Base-by-base conservation (phyloP, 2,113 vertebrate species). In the Trematomus loennbergii region DNA sequence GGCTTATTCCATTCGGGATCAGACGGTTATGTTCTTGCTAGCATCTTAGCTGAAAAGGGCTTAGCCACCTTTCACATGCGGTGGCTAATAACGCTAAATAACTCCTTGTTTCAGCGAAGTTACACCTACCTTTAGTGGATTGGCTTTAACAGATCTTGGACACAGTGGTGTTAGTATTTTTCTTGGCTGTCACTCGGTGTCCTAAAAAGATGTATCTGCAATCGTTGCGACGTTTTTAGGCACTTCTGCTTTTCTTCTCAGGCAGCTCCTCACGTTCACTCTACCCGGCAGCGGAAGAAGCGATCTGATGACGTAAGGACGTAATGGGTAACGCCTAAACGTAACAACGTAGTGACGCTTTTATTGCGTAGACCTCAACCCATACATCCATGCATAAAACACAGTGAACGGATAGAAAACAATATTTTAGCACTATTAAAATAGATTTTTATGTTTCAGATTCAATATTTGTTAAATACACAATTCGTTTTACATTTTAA, bases 271-370 rank as follows among this genome's bases (percentile, higher is more conserved):
- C 69, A 71, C 86, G 72, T 61, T 86, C 86, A 73, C 59, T 85
- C 81, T 58, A 67, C 91, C 29, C 90, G 90, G 91, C 82, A 86
- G 89, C 88, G 84, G 84, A 91, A 91, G 63, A 67, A 81, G 18
- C 43, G 61, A 9, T 1, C 9, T 20, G 13, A n/a, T 82, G 78
- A 88, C 88, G 86, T 88, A 72, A 88, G 0, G 5, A 67, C 55
- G 75, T 11, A 52, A 64, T 17, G 75, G 81, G 73, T 59, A 84
- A 82, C 81, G 83, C 83, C 83, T 65, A 71, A 59, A 78, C 67
- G 82, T 57, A 15, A 64, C 20, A 5, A 76, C 61, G 60, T 3
- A 72, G 5, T 50, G 7, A 65, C 18, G 65, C 12, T 9, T 9
- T 2, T 15, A 12, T 13, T 68, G 16, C 60, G 3, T 7, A 43